phyloP scores from a whole-genome alignment of 2,888 invertebrate species.

The Odontocolon sp. region DNA sequence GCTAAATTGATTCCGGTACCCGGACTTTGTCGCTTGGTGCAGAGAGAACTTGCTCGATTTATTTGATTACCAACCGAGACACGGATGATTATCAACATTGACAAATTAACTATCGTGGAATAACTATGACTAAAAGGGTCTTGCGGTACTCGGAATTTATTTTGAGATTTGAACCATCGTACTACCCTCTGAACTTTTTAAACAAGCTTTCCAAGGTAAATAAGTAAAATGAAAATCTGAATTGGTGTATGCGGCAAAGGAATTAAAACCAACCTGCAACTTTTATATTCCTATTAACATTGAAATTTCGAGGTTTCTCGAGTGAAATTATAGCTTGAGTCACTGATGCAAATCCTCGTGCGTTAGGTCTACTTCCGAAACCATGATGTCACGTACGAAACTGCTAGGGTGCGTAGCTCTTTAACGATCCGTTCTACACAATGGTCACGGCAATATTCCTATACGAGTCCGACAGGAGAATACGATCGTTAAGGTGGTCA shows the following conservation, averaged over 20 bases:
- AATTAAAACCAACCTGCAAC: no score
- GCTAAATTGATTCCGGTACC: conserved; percentile 39
- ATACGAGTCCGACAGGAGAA: conserved; percentile 26
- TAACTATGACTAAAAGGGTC: conserved; percentile 7
- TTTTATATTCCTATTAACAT: no score
- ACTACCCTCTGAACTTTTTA: background rate
- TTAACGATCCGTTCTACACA: conserved; percentile 64
- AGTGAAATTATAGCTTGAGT: background rate
- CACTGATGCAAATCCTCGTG: background rate
- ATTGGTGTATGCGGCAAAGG: no score
- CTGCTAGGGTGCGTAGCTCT: conserved; percentile 51
- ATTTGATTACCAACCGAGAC: conserved; percentile 69
- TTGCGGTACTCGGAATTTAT: conserved; percentile 13
- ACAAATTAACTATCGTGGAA: conserved; percentile 68
- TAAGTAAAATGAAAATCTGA: no score
- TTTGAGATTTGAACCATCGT: background rate
- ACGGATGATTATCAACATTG: conserved; percentile 74
- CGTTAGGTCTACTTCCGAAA: background rate
- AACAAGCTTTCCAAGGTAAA: conserved; percentile 2
- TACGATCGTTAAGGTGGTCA: conserved; percentile 69
- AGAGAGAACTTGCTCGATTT: conserved; percentile 69
- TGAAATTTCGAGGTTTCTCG: background rate
- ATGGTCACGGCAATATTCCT: conserved; percentile 53
- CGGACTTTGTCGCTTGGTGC: background rate
- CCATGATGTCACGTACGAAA: background rate